These are phyloP conservation scores for Eubasilissa splendida DNA, from an alignment of 2,888 invertebrate genomes.

Conservation along the genomic window DNA sequence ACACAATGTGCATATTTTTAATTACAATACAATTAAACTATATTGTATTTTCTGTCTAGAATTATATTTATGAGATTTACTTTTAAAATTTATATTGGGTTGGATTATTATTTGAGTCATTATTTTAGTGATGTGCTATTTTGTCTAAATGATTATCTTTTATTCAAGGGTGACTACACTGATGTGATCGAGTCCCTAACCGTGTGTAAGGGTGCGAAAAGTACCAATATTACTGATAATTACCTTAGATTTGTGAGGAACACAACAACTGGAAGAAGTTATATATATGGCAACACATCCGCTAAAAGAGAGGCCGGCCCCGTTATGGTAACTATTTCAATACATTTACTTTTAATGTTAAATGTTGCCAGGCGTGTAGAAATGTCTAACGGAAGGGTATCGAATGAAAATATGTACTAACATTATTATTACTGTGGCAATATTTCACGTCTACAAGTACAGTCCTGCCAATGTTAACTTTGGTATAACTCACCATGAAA, in stretches of 20 bases:
- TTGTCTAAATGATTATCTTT: background rate
- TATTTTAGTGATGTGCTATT: background rate
- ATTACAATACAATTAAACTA: too few species aligned
- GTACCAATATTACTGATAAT: background rate
- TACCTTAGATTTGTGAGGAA: background rate
- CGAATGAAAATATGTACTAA: too few species aligned
- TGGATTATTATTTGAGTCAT: background rate
- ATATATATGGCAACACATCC: background rate
- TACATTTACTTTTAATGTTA: background rate
- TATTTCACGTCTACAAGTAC: too few species aligned
- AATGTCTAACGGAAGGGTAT: too few species aligned
- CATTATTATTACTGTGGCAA: too few species aligned
- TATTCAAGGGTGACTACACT: background rate
- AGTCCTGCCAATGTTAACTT: too few species aligned
- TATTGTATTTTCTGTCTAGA: too few species aligned
- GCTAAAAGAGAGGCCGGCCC: background rate
- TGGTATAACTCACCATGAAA: too few species aligned
- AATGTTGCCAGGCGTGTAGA: background rate
- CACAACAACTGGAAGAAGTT: constrained; percentile 13
- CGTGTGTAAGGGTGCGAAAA: background rate
- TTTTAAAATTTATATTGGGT: too few species aligned
- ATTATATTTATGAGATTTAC: too few species aligned
- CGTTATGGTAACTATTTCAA: background rate
- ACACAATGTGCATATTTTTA: too few species aligned
- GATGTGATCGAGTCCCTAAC: background rate